A percentile compares a stretch with the other conserved stretches of the same genome.
phyloP scores from a whole-genome alignment of 2,888 invertebrate species.

The Drosophila barbarae region DNA sequence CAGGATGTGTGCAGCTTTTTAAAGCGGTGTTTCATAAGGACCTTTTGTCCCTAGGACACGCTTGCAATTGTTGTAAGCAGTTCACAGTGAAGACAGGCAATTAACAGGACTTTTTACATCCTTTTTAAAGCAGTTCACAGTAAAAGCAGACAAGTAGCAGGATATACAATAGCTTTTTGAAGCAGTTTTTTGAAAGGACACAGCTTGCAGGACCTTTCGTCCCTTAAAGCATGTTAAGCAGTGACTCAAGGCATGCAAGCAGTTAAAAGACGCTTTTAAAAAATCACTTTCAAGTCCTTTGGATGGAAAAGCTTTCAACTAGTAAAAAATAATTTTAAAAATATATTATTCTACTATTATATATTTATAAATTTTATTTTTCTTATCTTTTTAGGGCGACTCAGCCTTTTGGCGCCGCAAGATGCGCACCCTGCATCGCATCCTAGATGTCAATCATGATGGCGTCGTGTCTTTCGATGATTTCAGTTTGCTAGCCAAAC shows the following conservation, averaged over 20 bases:
- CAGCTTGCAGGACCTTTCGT: neutral
- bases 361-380: neutral
- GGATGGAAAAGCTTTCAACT: neutral
- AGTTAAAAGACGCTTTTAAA: neutral
- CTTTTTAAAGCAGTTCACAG: neutral
- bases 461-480: constrained; percentile 91
- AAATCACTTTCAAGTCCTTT: neutral
- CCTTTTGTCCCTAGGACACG: neutral
- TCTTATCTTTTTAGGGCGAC: constrained; percentile 69
- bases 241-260: neutral
- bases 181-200: neutral
- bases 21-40: neutral
- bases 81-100: neutral
- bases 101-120: neutral
- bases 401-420: constrained; percentile 89
- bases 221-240: neutral
- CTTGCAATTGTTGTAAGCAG: neutral
- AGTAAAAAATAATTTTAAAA: neutral
- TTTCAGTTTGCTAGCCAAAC: constrained; percentile 86
- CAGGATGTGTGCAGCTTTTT: neutral
- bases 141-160: neutral
- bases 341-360: no score
- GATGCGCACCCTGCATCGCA: constrained; percentile 91
- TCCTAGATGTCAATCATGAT: constrained; percentile 91
- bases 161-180: neutral